A percentile compares a stretch with the other conserved stretches of the same genome.
Evolutionary conservation across 2,888 invertebrate species (phyloP).

Genomic region (Apamea monoglypha): DNA sequence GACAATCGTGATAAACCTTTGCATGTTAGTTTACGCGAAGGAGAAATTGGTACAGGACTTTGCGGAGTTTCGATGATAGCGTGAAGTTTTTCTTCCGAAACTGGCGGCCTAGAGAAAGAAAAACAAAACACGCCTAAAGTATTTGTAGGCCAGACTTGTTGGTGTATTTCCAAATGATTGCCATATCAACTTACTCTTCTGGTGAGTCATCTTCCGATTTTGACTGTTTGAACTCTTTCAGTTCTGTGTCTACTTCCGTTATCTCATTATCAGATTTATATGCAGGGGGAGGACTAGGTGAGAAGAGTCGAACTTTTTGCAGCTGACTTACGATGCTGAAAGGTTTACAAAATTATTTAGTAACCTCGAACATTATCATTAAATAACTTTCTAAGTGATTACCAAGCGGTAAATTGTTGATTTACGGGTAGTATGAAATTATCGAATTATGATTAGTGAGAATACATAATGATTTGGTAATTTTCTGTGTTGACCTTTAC

Average conservation of each 20-base stretch:
- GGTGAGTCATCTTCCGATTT: slow-evolving; percentile 64
- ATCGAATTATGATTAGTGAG: background rate
- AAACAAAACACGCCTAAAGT: background rate
- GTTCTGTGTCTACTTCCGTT: slow-evolving; percentile 74
- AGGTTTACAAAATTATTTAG: slow-evolving; percentile 14
- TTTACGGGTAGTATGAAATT: slow-evolving; percentile 16
- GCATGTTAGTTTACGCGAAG: slow-evolving; percentile 73
- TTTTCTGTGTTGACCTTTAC: background rate
- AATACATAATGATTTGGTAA: background rate
- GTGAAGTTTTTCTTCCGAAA: slow-evolving; percentile 66
- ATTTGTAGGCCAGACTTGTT: background rate
- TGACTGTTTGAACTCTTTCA: slow-evolving; percentile 74
- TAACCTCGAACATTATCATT: background rate
- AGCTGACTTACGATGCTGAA: slow-evolving; percentile 67
- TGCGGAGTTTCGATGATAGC: slow-evolving; percentile 79
- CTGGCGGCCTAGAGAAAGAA: slow-evolving; percentile 60
- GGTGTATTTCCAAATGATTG: slow-evolving; percentile 7
- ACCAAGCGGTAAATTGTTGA: background rate
- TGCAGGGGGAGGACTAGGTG: slow-evolving; percentile 67
- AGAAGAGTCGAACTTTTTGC: slow-evolving; percentile 75
- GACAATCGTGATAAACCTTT: slow-evolving; percentile 72
- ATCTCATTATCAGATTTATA: slow-evolving; percentile 67
- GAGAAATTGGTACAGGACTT: slow-evolving; percentile 83
- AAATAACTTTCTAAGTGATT: background rate
- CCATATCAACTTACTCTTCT: slow-evolving; percentile 67